A percentile compares a stretch with the other conserved stretches of the same genome.
These are phyloP conservation scores for Sternotherus odoratus DNA, from an alignment of 2,797 vertebrate genomes.

Conservation along the genomic window DNA sequence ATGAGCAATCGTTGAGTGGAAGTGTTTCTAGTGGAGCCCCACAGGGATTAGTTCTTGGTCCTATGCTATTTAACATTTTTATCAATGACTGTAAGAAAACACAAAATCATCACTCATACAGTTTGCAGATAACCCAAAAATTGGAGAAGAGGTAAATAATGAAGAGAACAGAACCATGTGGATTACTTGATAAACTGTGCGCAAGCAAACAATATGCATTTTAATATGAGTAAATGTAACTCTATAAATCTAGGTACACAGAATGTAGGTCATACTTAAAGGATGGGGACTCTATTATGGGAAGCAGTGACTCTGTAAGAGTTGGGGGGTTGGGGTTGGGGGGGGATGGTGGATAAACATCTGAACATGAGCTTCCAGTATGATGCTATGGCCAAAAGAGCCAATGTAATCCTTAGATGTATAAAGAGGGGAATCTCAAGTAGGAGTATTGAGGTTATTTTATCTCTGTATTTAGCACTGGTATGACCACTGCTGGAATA, in stretches of 20 bases:
- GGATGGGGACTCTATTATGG: background rate
- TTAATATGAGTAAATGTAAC: background rate
- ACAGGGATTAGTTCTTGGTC: background rate
- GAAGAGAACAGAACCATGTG: background rate
- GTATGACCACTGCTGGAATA: background rate
- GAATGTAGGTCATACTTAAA: background rate
- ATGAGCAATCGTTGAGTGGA: background rate
- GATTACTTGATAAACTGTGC: background rate
- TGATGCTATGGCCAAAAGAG: background rate
- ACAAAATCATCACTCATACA: background rate
- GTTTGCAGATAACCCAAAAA: background rate
- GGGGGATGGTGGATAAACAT: background rate
- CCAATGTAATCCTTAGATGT: background rate
- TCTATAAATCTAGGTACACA: background rate
- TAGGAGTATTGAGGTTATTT: background rate
- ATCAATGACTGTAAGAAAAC: background rate
- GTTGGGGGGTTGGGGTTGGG: rapidly evolving
- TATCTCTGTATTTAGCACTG: background rate
- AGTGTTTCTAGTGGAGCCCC: background rate
- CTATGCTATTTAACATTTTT: background rate
- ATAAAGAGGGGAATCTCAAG: background rate
- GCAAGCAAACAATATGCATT: background rate
- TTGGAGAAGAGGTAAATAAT: background rate
- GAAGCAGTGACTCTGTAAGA: background rate
- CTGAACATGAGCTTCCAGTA: no score